Conservation (phyloP, 1,140 invertebrate species). For the Aphelenchoides besseyi region DNA sequence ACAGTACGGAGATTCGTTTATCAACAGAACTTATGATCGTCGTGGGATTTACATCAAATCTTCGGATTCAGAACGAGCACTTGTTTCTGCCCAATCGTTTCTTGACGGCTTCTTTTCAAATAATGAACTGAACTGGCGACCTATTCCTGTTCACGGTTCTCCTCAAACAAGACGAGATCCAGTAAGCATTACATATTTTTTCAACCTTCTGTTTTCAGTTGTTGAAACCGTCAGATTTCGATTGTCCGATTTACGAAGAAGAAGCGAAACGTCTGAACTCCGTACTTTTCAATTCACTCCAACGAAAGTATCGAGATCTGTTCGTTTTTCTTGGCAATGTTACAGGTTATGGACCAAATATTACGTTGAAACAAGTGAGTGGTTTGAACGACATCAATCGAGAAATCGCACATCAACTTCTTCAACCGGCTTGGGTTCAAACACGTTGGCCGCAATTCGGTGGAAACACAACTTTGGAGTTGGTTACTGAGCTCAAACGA, state of each 20-base stretch:
- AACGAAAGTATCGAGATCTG: slow-evolving; percentile 22
- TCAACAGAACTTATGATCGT: slow-evolving; percentile 7
- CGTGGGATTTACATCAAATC: slow-evolving; percentile 32
- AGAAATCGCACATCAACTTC: background rate
- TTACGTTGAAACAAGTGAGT: slow-evolving; percentile 22
- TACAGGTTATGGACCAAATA: slow-evolving; percentile 13
- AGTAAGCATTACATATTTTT: background rate
- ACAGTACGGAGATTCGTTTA: slow-evolving; percentile 18
- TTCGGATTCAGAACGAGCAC: slow-evolving; percentile 29
- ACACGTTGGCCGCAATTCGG: slow-evolving; percentile 27
- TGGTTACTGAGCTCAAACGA: slow-evolving; percentile 34
- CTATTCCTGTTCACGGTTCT: slow-evolving; percentile 35
- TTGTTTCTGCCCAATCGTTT: slow-evolving; percentile 33
- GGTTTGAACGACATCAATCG: slow-evolving; percentile 2
- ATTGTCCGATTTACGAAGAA: slow-evolving; percentile 34
- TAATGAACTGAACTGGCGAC: slow-evolving; percentile 33
- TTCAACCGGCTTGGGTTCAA: slow-evolving; percentile 6
- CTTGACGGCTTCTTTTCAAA: slow-evolving; percentile 29
- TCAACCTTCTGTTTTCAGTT: slow-evolving; percentile 19
- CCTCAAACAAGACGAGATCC: background rate
- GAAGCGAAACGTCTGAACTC: background rate
- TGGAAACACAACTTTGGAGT: slow-evolving; percentile 35
- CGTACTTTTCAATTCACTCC: background rate
- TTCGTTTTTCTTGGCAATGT: slow-evolving; percentile 17
- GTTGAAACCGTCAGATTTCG: slow-evolving; percentile 38